A percentile compares a stretch with the other conserved stretches of the same genome.
phyloP scores from a whole-genome alignment of 2,888 invertebrate genomes.

The Heliconius erato region DNA sequence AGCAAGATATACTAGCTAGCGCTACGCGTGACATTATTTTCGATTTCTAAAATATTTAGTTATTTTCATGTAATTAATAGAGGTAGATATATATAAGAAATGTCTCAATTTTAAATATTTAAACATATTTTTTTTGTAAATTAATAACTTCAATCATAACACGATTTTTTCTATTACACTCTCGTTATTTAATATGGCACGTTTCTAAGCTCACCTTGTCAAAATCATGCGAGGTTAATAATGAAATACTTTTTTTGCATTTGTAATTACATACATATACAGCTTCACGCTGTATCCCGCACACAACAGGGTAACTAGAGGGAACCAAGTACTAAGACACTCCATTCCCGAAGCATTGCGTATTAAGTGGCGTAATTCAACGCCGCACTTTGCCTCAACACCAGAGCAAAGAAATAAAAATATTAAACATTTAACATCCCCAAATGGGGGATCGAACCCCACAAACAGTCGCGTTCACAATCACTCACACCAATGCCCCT shows the following conservation, averaged over 20 bases:
- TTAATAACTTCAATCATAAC: not conserved
- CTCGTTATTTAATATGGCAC: not conserved
- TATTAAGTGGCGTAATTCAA: too few relatives aligned
- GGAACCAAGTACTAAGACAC: too few relatives aligned
- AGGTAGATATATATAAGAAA: not conserved
- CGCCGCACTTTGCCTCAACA: too few relatives aligned
- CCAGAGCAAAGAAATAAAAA: too few relatives aligned
- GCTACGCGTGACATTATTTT: slow-evolving; percentile 31
- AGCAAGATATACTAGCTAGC: slow-evolving; percentile 15
- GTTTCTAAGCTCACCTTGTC: slow-evolving; percentile 38
- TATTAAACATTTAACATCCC: too few relatives aligned
- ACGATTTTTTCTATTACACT: not conserved
- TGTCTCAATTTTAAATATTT: not conserved
- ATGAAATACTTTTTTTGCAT: slow-evolving; percentile 63
- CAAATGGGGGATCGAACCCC: too few relatives aligned
- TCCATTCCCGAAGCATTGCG: too few relatives aligned
- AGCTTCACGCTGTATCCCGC: too few relatives aligned
- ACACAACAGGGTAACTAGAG: too few relatives aligned
- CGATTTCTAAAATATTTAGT: slow-evolving; percentile 30
- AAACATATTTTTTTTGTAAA: not conserved
- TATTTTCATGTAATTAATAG: not conserved
- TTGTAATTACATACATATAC: slow-evolving; percentile 65
- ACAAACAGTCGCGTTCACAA: too few relatives aligned
- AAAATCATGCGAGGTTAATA: slow-evolving; percentile 59
- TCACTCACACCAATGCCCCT: too few relatives aligned